A percentile compares a stretch with the other conserved stretches of the same genome.
phyloP scores from a whole-genome alignment of 2,888 invertebrate species.

The Drosophila limbata region DNA sequence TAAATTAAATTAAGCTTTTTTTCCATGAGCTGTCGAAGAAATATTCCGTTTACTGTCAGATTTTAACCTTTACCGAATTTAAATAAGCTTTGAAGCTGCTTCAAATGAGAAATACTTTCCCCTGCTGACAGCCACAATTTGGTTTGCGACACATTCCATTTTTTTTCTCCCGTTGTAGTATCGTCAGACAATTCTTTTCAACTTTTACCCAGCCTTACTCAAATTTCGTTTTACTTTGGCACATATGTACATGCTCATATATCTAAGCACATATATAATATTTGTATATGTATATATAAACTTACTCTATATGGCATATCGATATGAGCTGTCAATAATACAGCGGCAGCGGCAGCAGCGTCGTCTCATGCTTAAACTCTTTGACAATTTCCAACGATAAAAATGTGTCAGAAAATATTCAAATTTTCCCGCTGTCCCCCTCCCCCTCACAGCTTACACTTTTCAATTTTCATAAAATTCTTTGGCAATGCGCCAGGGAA shows the following conservation, averaged over 20 bases:
- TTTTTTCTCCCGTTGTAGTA: background rate
- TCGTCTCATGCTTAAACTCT: conserved; percentile 65
- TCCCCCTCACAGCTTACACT: conserved; percentile 57
- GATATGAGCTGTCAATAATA: conserved; percentile 75
- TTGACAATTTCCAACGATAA: conserved; percentile 77
- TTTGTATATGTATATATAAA: background rate
- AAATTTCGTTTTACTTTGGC: conserved; percentile 33
- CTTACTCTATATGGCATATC: conserved; percentile 39
- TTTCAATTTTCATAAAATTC: conserved; percentile 77
- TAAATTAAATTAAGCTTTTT: conserved; percentile 17
- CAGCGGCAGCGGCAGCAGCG: conserved; percentile 40
- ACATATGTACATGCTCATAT: too few species aligned
- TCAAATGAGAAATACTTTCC: conserved; percentile 21
- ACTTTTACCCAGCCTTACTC: conserved; percentile 40
- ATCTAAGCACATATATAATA: conserved; percentile 8
- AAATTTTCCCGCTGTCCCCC: conserved; percentile 40
- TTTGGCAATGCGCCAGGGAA: conserved; percentile 70
- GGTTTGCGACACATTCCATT: conserved; percentile 38
- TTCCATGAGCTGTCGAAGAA: background rate
- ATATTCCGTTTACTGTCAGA: conserved; percentile 8
- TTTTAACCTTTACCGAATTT: conserved; percentile 23
- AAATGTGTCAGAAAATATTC: conserved; percentile 79
- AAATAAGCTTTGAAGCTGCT: conserved; percentile 26
- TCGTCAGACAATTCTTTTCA: conserved; percentile 52
- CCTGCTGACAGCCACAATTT: conserved; percentile 54